Percentiles rank a stretch among this genome's conserved stretches.
phyloP scores from a whole-genome alignment of 2,888 invertebrate genomes.

The Dendrolimus houi region DNA sequence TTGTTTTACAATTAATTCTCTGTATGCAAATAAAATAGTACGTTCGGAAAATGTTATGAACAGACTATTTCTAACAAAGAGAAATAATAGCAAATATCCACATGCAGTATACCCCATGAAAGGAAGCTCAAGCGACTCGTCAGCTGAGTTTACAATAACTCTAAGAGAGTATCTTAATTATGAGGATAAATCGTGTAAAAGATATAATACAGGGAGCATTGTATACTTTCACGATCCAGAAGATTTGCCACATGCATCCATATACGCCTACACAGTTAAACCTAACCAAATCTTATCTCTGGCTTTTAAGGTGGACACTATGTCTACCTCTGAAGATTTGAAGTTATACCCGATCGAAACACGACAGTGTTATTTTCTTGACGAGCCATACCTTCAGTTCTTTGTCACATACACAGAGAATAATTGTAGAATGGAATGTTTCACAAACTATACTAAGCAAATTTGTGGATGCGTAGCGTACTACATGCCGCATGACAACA shows the following conservation, averaged over 20 bases:
- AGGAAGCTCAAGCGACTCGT: neutral
- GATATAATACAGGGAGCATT: neutral
- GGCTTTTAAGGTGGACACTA: neutral
- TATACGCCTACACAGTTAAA: neutral
- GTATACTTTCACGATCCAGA: neutral
- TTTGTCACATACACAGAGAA: neutral
- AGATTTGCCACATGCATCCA: neutral
- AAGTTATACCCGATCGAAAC: neutral
- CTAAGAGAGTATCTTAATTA: neutral
- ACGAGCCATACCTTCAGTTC: neutral
- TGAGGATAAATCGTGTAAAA: neutral
- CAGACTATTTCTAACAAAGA: neutral
- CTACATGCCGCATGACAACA: neutral
- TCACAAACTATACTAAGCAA: neutral
- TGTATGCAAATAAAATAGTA: neutral
- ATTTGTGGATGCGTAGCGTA: neutral
- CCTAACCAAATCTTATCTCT: neutral
- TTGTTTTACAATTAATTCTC: neutral
- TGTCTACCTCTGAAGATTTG: neutral
- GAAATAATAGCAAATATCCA: neutral
- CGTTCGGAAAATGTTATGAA: neutral
- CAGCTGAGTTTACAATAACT: neutral
- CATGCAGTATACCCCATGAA: neutral
- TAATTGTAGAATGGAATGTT: neutral
- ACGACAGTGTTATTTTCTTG: neutral